Base-by-base conservation (phyloP, 2,113 vertebrate genomes). In the Grammatotria lemairii region DNA sequence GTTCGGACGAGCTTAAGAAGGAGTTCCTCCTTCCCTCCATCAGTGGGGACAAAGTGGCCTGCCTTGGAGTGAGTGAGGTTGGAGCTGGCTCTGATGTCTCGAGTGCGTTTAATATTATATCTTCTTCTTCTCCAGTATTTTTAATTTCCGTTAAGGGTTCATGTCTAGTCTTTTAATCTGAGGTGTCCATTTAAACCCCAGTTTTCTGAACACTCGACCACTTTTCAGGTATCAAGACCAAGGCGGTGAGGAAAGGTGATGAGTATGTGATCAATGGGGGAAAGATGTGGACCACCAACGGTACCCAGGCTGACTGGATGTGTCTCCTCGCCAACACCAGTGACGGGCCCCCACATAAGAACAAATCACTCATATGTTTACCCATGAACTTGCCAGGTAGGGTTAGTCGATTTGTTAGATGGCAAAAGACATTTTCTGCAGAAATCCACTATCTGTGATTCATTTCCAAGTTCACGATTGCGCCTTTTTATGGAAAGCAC, bases 81-180 rank as follows among this genome's bases (percentile, higher is more conserved):
- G 97, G 95, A 87, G 96, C 97, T 33, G 97, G 97, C 40, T 98
- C 97, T 28, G 98, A 98, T 91, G 97, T 97, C 1, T 95, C 97
- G 91, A 98, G 97, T 98, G 96, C 51, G 96, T 96, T 38, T 78
- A 49, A 78, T 31, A 31, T 49, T 49, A 75, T 49, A 12, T 78
- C 42, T 78, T 83, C 57, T 53, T 19, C 19, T 14, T 78, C 73
- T 70, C 16, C 40, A 19, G 3, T 19, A 19, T 78, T 12, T 49
- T 78, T 4, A 5, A 31, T 31, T 49, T 49, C 4, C 9, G 31
- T 49, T 51, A 49, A 31, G 21, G 5, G 23, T 40, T 21, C 10
- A 7, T 35, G 16, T 21, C 6, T 38, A 35, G 33, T 65, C 9
- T 49, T 31, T 68, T 38, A 82, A 31, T 82, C 11, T 51, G 28